These are phyloP conservation scores for Sylvilagus floridanus DNA, from an alignment of 2,797 vertebrate species.

Conservation along the genomic window DNA sequence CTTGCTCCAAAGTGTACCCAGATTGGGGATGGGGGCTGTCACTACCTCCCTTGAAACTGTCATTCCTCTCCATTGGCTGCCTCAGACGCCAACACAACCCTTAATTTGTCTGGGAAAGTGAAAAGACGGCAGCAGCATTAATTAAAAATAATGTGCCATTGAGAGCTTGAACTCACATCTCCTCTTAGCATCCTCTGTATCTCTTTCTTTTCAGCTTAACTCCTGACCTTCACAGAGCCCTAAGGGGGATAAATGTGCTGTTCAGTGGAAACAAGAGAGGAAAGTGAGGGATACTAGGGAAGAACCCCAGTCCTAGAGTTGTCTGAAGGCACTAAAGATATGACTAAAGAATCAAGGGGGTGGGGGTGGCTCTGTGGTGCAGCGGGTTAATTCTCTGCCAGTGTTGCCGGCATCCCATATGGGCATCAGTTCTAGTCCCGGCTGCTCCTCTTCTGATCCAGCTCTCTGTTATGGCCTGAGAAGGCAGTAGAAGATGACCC, in stretches of 20 bases:
- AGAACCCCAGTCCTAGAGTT: neutral
- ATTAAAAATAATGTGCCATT: conserved; percentile 70
- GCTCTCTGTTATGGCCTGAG: no score
- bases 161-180: neutral
- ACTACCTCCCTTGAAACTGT: conserved; percentile 1
- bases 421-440: no score
- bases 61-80: conserved; percentile 71
- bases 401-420: no score
- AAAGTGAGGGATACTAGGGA: neutral
- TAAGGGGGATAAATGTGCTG: neutral
- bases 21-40: neutral
- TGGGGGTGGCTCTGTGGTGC: no score
- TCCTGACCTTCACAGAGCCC: neutral
- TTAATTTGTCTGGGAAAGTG: conserved; percentile 46
- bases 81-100: conserved; percentile 47
- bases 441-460: no score
- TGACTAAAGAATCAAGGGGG: neutral
- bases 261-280: neutral
- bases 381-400: no score
- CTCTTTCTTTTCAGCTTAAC: neutral
- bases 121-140: conserved; percentile 56
- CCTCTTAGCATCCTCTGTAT: neutral
- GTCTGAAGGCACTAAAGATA: neutral
- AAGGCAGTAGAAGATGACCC: no score
- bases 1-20: conserved; percentile 23